These are phyloP conservation scores for Harpagoxenus sublaevis DNA, from an alignment of 2,888 invertebrate genomes.

Conservation along the genomic window DNA sequence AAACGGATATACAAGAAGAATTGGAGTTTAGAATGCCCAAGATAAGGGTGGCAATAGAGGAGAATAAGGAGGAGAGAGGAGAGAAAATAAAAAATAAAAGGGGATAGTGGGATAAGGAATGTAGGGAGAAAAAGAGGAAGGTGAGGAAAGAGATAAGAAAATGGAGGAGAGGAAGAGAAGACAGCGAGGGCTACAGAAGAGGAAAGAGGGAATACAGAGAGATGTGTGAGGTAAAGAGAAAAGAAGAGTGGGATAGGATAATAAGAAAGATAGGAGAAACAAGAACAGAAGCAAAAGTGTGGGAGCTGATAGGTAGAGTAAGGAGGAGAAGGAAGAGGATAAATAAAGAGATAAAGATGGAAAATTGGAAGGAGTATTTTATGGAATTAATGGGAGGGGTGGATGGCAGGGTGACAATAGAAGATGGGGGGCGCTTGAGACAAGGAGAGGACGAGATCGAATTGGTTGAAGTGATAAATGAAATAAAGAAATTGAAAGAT, in stretches of 20 bases:
- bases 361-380: background rate
- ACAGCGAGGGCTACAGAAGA: background rate
- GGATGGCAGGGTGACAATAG: background rate
- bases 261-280: background rate
- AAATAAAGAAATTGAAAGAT: background rate
- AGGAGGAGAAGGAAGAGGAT: background rate
- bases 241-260: no score
- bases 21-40: background rate
- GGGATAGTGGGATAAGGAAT: background rate
- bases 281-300: background rate
- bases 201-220: background rate
- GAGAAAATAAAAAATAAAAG: background rate
- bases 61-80: background rate
- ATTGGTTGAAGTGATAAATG: background rate
- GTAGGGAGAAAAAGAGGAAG: background rate
- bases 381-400: background rate
- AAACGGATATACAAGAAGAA: background rate
- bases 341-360: background rate
- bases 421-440: accelerated
- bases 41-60: background rate
- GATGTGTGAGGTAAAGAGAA: background rate
- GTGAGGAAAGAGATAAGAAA: background rate
- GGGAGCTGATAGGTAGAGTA: background rate
- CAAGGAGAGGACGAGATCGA: accelerated
- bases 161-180: no score